A percentile compares a stretch with the other conserved stretches of the same genome.
Evolutionary conservation across 2,888 invertebrate genomes (phyloP).

Genomic region (Tholera decimalis): DNA sequence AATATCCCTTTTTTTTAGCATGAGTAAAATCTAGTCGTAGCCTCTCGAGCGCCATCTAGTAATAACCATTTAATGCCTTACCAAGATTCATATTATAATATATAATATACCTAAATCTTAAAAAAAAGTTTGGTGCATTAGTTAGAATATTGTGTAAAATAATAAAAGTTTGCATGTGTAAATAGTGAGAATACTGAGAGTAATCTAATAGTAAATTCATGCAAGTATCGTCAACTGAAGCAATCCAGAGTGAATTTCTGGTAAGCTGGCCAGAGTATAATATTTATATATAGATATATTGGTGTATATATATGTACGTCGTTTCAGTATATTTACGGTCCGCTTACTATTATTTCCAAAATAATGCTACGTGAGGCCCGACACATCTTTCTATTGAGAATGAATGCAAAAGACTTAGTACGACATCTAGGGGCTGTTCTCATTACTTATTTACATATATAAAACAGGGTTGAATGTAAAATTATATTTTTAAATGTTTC

Average conservation of each 20-base stretch:
- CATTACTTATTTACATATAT: not conserved
- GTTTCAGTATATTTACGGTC: not conserved
- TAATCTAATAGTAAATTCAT: no score
- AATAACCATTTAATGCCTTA: not conserved
- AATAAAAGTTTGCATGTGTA: no score
- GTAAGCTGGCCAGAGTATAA: no score
- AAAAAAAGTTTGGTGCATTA: no score
- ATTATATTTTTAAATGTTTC: no score
- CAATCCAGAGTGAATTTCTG: no score
- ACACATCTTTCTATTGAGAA: not conserved
- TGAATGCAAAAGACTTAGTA: constrained; percentile 5
- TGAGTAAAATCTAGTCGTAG: not conserved
- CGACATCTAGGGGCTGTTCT: constrained; percentile 22
- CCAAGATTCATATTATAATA: no score
- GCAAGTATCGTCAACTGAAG: no score
- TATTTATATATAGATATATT: no score
- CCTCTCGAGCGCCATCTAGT: constrained; percentile 33
- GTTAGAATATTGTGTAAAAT: no score
- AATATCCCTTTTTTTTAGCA: not conserved
- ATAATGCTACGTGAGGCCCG: not conserved
- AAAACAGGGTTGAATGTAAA: not conserved
- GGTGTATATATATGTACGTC: not conserved
- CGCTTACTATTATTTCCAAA: not conserved
- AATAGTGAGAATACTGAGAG: no score
- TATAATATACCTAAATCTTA: no score